Percentiles rank a stretch among this genome's conserved stretches.
phyloP scores from a whole-genome alignment of 2,797 vertebrate genomes.

The Acropternis orthonyx region DNA sequence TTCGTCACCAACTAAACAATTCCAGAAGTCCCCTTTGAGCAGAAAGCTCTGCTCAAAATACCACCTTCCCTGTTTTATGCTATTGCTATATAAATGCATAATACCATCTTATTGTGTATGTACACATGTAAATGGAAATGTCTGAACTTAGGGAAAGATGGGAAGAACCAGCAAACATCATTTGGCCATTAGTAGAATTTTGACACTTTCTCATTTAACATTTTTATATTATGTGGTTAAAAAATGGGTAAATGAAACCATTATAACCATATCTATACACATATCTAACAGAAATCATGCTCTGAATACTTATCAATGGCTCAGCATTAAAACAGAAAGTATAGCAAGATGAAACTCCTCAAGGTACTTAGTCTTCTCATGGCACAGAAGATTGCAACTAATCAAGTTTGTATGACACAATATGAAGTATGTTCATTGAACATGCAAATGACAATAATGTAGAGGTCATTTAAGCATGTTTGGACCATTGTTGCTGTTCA shows the following conservation, averaged over 20 bases:
- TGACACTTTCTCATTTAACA: not conserved
- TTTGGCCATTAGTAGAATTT: not conserved
- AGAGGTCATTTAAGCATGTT: not conserved
- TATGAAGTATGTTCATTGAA: not conserved
- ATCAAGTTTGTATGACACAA: not conserved
- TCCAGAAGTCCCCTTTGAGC: not conserved
- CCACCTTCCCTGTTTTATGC: not conserved
- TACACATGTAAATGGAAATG: accelerated
- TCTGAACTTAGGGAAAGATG: not conserved
- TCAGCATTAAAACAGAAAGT: not conserved
- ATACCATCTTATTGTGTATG: not conserved
- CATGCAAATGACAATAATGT: not conserved
- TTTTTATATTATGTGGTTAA: not conserved
- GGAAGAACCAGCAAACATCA: not conserved
- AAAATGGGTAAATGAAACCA: not conserved
- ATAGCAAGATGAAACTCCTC: not conserved
- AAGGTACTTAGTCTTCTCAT: not conserved
- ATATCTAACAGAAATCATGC: not conserved
- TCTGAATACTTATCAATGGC: not conserved
- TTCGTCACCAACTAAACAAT: not conserved
- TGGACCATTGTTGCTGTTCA: not conserved
- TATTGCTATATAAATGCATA: not conserved
- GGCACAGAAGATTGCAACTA: not conserved
- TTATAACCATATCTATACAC: not conserved
- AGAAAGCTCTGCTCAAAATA: not conserved